These are phyloP conservation scores for Drosophila acutilabella DNA, from an alignment of 2,888 invertebrate species.

Conservation along the genomic window DNA sequence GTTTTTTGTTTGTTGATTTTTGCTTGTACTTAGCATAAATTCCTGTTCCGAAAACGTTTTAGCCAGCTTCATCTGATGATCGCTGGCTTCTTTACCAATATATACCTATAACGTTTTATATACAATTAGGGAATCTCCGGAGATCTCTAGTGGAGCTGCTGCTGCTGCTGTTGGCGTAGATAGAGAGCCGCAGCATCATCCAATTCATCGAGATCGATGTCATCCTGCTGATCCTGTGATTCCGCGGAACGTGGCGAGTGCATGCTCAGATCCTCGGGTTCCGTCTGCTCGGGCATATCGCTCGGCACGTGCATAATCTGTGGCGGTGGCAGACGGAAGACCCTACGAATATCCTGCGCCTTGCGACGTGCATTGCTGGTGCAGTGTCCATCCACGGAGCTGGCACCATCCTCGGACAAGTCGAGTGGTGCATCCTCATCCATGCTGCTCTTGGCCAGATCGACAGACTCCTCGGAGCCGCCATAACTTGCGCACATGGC, in stretches of 20 bases:
- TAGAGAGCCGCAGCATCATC: conserved; percentile 87
- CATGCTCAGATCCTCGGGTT: conserved; percentile 95
- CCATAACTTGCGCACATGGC: conserved; percentile 83
- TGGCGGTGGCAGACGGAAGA: conserved; percentile 85
- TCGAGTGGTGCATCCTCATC: conserved; percentile 85
- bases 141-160: conserved; percentile 49
- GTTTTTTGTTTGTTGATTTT: conserved; percentile 23
- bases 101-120: conserved; percentile 32
- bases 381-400: conserved; percentile 78
- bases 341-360: conserved; percentile 86
- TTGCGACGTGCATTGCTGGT: conserved; percentile 83
- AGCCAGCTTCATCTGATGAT: conserved; percentile 70
- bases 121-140: conserved; percentile 53
- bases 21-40: conserved; percentile 80
- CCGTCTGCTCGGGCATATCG: conserved; percentile 92
- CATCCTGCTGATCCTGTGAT: conserved; percentile 82
- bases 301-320: conserved; percentile 83
- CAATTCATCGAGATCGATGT: conserved; percentile 86
- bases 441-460: conserved; percentile 61
- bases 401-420: conserved; percentile 85
- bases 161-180: conserved; percentile 82
- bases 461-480: conserved; percentile 83
- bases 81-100: conserved; percentile 23
- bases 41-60: conserved; percentile 68
- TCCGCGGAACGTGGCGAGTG: conserved; percentile 85